These are phyloP conservation scores for Bagarius yarrelli DNA, from an alignment of 2,113 vertebrate genomes.

Conservation along the genomic window DNA sequence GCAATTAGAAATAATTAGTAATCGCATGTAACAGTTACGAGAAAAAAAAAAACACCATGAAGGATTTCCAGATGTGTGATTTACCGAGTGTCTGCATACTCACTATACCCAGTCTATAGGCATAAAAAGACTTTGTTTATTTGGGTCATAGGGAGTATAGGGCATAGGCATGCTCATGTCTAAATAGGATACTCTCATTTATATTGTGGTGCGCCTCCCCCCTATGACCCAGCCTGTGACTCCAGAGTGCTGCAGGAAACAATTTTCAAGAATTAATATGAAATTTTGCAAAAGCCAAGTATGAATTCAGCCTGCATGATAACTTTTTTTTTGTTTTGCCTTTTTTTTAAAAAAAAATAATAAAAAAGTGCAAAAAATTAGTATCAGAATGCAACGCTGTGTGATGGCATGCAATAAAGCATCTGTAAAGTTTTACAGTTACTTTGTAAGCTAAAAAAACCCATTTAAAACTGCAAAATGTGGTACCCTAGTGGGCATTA, in stretches of 20 bases:
- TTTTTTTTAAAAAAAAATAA: not conserved
- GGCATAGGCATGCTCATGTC: not conserved
- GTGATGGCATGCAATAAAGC: slow-evolving; percentile 38
- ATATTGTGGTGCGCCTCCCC: slow-evolving; percentile 10
- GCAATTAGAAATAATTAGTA: too few relatives aligned
- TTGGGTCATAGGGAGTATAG: slow-evolving; percentile 7
- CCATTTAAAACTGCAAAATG: not conserved
- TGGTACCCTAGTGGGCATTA: too few relatives aligned
- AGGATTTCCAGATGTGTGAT: not conserved
- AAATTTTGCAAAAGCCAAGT: not conserved
- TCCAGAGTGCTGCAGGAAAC: not conserved
- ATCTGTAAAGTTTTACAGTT: not conserved
- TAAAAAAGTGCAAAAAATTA: not conserved
- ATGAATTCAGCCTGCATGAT: not conserved
- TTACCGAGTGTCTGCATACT: not conserved
- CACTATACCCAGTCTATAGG: too few relatives aligned
- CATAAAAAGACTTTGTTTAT: not conserved
- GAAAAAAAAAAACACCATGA: not conserved
- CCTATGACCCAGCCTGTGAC: slow-evolving; percentile 14
- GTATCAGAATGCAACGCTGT: not conserved
- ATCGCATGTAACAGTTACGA: not conserved
- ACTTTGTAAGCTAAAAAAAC: not conserved
- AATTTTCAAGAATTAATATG: not conserved
- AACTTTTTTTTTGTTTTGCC: not conserved
- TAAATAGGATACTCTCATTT: slow-evolving; percentile 9